Base-by-base conservation (phyloP, 23 tunicate genomes). In the Halocynthia roretzi region DNA sequence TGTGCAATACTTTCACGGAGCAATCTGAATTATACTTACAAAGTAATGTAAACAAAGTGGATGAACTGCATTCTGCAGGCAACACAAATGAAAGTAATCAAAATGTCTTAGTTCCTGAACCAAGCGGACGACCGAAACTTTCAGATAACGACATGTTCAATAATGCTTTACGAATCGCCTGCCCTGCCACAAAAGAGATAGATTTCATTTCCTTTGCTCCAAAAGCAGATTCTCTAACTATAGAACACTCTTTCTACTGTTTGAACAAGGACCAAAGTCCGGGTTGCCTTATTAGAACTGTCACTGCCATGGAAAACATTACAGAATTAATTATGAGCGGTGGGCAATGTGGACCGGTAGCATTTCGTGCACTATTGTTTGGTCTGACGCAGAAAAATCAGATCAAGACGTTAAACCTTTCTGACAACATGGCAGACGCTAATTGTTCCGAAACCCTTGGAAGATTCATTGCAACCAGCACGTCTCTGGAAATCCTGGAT, bases 351-450 rank as follows among this genome's bases (percentile, higher is more conserved):
- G 96, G 96, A 18, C 96, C 96, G 9, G 85, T 89, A 21, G 88
- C 88, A 49, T 58, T 83, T 51, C 82, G 88, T 49, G 84, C 87
- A 0, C 61, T 89, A 50, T 49, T 89, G 15, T 56, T 20, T 48
- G 49, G 76, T 7, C 69, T 89, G 23, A 54, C 50, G 14, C 7
- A 61, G 7, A 53, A 81, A 70, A 66, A 75, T 62, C 10, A 51
- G 18, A 80, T 89, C 0, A 68, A 75, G 51, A 51, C 79, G 23
- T 82, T 89, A 5, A 71, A 89, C 51, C 11, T 89, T 8, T 80
- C 88, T 22, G 88, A 89, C 69, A 89, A 89, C 62, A 68, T 75
- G 88, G 85, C 88, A 15, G 85, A 83, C 62, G 63, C 96, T n/a
- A 77, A 83, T 21, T 89, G 96, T 70, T 69, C 88, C 15, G 85